Base-by-base conservation (phyloP, 2,113 vertebrate genomes). In the Amia ocellicauda region DNA sequence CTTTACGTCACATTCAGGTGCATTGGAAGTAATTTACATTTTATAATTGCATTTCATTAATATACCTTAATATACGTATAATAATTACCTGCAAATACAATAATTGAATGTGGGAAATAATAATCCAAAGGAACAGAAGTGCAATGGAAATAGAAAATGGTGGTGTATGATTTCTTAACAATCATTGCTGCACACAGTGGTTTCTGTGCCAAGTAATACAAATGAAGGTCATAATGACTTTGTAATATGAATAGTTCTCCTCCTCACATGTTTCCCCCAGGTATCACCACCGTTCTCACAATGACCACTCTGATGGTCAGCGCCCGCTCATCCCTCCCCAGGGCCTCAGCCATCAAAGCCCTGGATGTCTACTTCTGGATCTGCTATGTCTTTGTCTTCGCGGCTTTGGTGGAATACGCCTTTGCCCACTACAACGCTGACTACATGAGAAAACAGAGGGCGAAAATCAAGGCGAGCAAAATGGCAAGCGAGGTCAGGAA, bases 301-400 rank as follows among this genome's bases (percentile, higher is more conserved):
- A 99, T 99, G 97, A 99, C 97, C 10, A 98, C 97, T 0, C 80
- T 99, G 80, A 99, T 99, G 97, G 94, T 95, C 62, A 98, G 95
- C 0, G 97, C 96, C 22, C 90, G 97, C 20, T 96, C 94, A 4
- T 97, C 96, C 0, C 83, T 99, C 17, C 97, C 97, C 0, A 86
- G 97, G 58, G 97, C 96, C 0, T 98, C 97, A 0, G 94, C 96
- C 73, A 95, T 99, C 83, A 99, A 99, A 78, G 97, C 97, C 0
- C 73, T 98, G 59, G 97, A 98, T 0, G 95, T 99, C 58, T 99
- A 99, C 85, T 99, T 99, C 90, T 97, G 96, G 93, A 99, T 99
- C 80, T 99, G 97, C 71, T 99, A 99, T 0, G 94, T 99, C 41
- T 99, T 99, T 52, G 97, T 99, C 69, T 99, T 99, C 0, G 96